A percentile compares a stretch with the other conserved stretches of the same genome.
phyloP scores from a whole-genome alignment of 2,113 vertebrate species.

The Picathartes gymnocephalus region DNA sequence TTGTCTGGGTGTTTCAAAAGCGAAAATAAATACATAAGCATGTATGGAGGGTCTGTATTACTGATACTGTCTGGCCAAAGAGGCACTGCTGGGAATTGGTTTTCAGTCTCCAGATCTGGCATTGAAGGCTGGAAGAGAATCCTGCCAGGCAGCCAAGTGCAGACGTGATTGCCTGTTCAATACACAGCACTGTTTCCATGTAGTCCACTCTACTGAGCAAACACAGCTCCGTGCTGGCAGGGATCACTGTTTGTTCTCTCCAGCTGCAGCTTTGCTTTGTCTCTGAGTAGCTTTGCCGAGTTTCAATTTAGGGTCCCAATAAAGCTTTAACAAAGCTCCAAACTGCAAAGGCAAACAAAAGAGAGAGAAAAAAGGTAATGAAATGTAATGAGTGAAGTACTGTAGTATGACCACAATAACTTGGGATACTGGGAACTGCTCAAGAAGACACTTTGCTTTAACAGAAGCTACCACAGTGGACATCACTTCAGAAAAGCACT shows the following conservation, averaged over 20 bases:
- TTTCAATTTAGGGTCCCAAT: neutral
- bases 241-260: neutral
- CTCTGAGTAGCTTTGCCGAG: neutral
- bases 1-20: neutral
- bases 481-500: neutral
- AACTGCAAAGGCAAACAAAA: neutral
- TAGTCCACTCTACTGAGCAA: neutral
- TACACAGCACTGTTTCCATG: neutral
- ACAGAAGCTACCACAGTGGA: neutral
- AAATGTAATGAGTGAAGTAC: neutral
- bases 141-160: neutral
- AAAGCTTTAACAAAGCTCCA: neutral
- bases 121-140: neutral
- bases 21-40: neutral
- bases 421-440: neutral
- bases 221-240: neutral
- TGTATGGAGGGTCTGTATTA: neutral
- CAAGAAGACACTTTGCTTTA: neutral
- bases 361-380: neutral
- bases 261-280: neutral
- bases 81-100: neutral
- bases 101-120: neutral
- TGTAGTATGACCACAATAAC: neutral
- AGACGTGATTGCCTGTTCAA: neutral
- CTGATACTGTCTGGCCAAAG: neutral